Base-by-base conservation (phyloP, 2,888 invertebrate species). In the Saturnia japonica region DNA sequence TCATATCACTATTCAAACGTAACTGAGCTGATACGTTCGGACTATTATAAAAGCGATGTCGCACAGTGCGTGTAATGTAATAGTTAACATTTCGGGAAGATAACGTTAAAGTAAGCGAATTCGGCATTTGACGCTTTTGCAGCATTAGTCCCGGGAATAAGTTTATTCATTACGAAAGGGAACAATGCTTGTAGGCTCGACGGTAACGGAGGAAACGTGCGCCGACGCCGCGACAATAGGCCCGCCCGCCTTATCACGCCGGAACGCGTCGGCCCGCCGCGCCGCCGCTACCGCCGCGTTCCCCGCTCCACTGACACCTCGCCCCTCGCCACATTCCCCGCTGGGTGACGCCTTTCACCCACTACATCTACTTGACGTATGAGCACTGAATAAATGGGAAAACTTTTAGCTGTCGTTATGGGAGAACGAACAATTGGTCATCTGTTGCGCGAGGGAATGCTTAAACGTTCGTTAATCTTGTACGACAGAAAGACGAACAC, bases 361-460 rank as follows among this genome's bases (percentile, higher is more conserved):
- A 74, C 78, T 78, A 74, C 83, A 75, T 77, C 80, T 75, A 80
- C 86, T 88, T 91, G 91, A 91, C 93, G 92, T 92, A 91, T 91
- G 91, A 90, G 90, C 85, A 85, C 86, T 90, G 91, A 93, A 93
- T 92, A 93, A 93, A 93, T 94, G 92, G 91, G 91, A 93, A 94
- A 94, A 94, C 88, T 94, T 93, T 93, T 85, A 90, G 91, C 88
- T 82, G 80, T 86, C 84, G 87, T 89, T 88, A 91, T 90, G 89
- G 88, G 88, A 91, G 87, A 89, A 85, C 86, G 87, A 91, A 94
- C 94, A 94, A 92, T 92, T 92, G 94, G 93, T 93, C 94, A 93
- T 91, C 91, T 90, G 91, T 88, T 90, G 85, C 77, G 78, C 77
- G 80, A 84, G 85, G 83, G 80, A 85, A 89, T 85, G 87, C 85